Conservation (phyloP, 2,888 invertebrate species). For the Rhyacophila evoluta region DNA sequence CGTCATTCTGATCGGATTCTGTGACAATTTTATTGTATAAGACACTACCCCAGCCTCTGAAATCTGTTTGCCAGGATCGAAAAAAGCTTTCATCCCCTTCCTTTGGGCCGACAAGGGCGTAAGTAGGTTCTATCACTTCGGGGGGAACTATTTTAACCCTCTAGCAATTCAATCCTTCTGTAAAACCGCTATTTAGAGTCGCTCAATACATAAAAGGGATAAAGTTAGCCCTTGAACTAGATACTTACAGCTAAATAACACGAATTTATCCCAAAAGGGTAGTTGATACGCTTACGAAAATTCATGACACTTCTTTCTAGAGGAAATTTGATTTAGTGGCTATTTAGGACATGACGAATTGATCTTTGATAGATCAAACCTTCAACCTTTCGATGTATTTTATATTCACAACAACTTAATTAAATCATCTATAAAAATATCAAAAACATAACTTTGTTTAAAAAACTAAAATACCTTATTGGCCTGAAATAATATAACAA, state of each 20-base stretch:
- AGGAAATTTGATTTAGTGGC: neutral
- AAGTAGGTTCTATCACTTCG: conserved; percentile 27
- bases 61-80: conserved; percentile 28
- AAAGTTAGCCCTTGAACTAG: conserved; percentile 24
- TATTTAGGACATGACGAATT: neutral
- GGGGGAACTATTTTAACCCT: conserved; percentile 24
- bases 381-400: too few species aligned
- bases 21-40: conserved; percentile 22
- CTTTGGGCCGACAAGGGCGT: neutral
- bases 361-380: too few species aligned
- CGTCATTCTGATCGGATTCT: neutral
- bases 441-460: too few species aligned
- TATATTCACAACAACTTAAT: too few species aligned
- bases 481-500: too few species aligned
- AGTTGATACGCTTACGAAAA: neutral
- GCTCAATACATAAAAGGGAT: conserved; percentile 22
- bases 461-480: too few species aligned
- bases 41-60: neutral
- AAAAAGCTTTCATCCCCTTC: conserved; percentile 12
- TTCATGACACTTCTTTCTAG: neutral
- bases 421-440: too few species aligned
- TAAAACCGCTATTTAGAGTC: conserved; percentile 21
- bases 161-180: conserved; percentile 13
- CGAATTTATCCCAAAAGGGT: conserved; percentile 2
- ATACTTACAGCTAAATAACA: conserved; percentile 10